phyloP scores from a whole-genome alignment of 1,140 invertebrate species.

The Pantala flavescens region DNA sequence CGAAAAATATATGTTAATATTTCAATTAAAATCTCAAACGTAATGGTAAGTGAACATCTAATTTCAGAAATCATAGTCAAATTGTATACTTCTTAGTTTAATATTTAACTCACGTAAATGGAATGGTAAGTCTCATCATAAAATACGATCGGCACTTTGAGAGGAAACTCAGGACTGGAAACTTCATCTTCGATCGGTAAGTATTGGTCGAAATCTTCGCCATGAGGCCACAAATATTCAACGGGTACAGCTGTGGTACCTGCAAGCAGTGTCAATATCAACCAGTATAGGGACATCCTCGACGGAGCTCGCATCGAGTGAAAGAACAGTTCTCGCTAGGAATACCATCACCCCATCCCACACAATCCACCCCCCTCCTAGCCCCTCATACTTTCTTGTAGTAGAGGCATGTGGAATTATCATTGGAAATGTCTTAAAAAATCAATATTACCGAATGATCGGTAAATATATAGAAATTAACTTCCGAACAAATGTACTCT shows the following conservation, averaged over 20 bases:
- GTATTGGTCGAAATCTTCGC: not conserved
- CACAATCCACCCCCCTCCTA: not conserved
- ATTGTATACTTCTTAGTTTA: not conserved
- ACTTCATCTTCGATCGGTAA: slow-evolving; percentile 31
- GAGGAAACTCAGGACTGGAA: slow-evolving; percentile 35
- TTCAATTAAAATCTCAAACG: too few species aligned
- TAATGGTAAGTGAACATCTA: too few species aligned
- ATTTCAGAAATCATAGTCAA: too few species aligned
- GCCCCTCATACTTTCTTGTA: not conserved
- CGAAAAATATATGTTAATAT: too few species aligned
- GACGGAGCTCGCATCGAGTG: not conserved
- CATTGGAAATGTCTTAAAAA: too few species aligned
- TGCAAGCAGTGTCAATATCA: not conserved
- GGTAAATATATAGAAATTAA: too few species aligned
- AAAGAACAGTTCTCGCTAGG: not conserved
- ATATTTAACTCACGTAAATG: slow-evolving; percentile 57
- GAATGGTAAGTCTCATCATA: slow-evolving; percentile 56
- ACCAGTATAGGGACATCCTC: not conserved
- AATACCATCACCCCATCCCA: not conserved
- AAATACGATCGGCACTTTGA: slow-evolving; percentile 55
- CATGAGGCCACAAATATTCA: slow-evolving; percentile 15
- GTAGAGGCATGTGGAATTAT: too few species aligned
- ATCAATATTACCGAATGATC: too few species aligned
- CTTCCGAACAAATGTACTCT: too few species aligned
- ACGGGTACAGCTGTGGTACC: not conserved